Evolutionary conservation across 2,888 invertebrate species (phyloP), one percentile per base, ranked within the genome.

Genomic region (Homarus gammarus): DNA sequence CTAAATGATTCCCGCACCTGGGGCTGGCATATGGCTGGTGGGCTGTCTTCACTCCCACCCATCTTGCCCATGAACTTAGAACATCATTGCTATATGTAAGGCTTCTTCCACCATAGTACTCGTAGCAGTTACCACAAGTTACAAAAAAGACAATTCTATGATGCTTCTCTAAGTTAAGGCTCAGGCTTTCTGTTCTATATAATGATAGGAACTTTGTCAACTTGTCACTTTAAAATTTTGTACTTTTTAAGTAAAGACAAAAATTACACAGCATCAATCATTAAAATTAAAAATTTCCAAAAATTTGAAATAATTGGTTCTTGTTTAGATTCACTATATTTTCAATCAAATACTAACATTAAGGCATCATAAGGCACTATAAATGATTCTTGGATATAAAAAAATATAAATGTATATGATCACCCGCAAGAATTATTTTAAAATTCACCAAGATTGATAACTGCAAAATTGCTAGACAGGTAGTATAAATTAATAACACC

Each of bases 1-100:
- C 88, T 89, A 78, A 89, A 89, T 18, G 83, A 78, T 64, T 89
- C 84, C 31, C 88, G 83, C 75, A 89, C 72, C 38, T 77, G 68
- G 40, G 84, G 68, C 83, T 70, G 88, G 77, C 88, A 84, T 51
- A 84, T 51, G 38, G 88, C 84, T 36, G 88, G 88, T 40, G 88
- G 83, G 81, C 84, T 89, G 40, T 89, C 88, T 56, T 89, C 88
- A 83, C 88, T 89, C 49, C 88, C 88, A 64, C 88, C 88, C 88
- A 89, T 89, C 78, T 64, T 89, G 51, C 68, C 64, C 51, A 75
- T 77, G 27, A n/a, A 70, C 77, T 77, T 83, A 61, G 27, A n/a
- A 70, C 87, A 83, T 12, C 87, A 75, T 75, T 31, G 44, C 73
- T n/a, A 18, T 36, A 75, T n/a, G 56, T 15, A 64, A 40, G 38